These are phyloP conservation scores for Drosophila nebulosa DNA, from an alignment of 1,140 invertebrate genomes.

Conservation along the genomic window DNA sequence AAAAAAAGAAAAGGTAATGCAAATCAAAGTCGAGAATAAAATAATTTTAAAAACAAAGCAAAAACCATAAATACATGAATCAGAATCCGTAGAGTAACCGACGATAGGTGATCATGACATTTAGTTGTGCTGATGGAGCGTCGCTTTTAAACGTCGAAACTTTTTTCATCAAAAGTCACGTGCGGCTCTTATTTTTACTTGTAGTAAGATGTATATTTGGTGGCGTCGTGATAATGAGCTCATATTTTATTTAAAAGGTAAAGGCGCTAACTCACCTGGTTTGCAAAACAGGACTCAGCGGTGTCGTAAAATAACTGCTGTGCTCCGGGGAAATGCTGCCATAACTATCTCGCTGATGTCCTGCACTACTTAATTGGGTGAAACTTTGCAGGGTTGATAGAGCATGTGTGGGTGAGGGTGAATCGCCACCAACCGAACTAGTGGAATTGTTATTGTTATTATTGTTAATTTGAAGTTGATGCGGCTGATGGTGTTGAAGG, in stretches of 20 bases:
- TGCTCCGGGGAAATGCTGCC: slow-evolving; percentile 65
- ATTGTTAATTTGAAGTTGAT: slow-evolving; percentile 32
- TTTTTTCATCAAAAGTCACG: slow-evolving; percentile 63
- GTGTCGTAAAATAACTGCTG: slow-evolving; percentile 50
- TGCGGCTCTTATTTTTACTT: slow-evolving; percentile 29
- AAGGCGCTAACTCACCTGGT: slow-evolving; percentile 64
- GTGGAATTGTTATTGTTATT: slow-evolving; percentile 68
- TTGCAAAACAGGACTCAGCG: slow-evolving; percentile 63
- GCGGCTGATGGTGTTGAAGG: slow-evolving; percentile 32
- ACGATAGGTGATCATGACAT: slow-evolving; percentile 67
- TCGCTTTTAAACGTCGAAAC: slow-evolving; percentile 41
- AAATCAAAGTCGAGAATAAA: background rate
- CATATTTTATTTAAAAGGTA: background rate
- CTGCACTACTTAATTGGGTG: slow-evolving; percentile 69
- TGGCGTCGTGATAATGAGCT: slow-evolving; percentile 59
- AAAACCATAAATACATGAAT: slow-evolving; percentile 56
- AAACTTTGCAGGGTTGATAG: slow-evolving; percentile 69
- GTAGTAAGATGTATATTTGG: background rate
- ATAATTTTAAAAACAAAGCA: slow-evolving; percentile 39
- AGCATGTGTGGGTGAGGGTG: slow-evolving; percentile 61
- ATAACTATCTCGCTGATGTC: slow-evolving; percentile 54
- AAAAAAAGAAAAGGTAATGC: background rate
- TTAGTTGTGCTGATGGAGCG: slow-evolving; percentile 45
- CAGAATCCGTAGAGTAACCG: slow-evolving; percentile 46
- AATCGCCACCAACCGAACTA: slow-evolving; percentile 70